Conservation (phyloP, 1,140 invertebrate species). For the Drosophila malerkotliana region DNA sequence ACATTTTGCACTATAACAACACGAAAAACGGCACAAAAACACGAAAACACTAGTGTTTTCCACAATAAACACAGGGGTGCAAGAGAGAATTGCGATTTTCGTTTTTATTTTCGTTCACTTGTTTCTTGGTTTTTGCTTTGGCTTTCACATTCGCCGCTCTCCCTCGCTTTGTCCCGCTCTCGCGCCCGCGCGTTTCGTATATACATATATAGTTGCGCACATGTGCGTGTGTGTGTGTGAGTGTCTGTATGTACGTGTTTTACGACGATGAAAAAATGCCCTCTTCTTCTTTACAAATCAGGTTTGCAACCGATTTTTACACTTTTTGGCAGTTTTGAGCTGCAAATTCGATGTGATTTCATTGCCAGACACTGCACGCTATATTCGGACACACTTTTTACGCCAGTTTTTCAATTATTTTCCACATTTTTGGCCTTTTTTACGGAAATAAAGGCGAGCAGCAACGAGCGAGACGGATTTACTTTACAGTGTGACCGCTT, state of each 20-base stretch:
- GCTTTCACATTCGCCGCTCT: slow-evolving; percentile 73
- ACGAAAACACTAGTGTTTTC: slow-evolving; percentile 16
- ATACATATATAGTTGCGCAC: slow-evolving; percentile 47
- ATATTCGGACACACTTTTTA: slow-evolving; percentile 54
- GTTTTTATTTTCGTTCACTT: slow-evolving; percentile 82
- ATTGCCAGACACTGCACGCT: slow-evolving; percentile 23
- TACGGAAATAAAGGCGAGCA: slow-evolving; percentile 15
- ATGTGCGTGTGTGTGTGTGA: slow-evolving; percentile 15
- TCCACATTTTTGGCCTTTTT: slow-evolving; percentile 58
- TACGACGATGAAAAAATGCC: slow-evolving; percentile 77
- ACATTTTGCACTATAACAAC: slow-evolving; percentile 19
- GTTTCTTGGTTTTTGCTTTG: slow-evolving; percentile 81
- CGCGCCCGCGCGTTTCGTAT: slow-evolving; percentile 67
- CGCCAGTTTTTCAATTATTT: slow-evolving; percentile 59
- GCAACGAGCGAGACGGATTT: background rate
- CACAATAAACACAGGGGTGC: slow-evolving; percentile 2
- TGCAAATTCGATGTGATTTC: slow-evolving; percentile 29
- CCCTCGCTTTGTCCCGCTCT: slow-evolving; percentile 43
- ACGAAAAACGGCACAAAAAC: slow-evolving; percentile 12
- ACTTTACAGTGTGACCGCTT: background rate
- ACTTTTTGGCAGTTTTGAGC: slow-evolving; percentile 28
- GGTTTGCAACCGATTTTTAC: slow-evolving; percentile 62
- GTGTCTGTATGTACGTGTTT: slow-evolving; percentile 67
- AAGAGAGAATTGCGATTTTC: slow-evolving; percentile 54
- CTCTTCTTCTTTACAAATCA: slow-evolving; percentile 71